A percentile compares a stretch with the other conserved stretches of the same genome.
Conservation (phyloP, 1,140 invertebrate genomes). For the Drosophila gunungcola region DNA sequence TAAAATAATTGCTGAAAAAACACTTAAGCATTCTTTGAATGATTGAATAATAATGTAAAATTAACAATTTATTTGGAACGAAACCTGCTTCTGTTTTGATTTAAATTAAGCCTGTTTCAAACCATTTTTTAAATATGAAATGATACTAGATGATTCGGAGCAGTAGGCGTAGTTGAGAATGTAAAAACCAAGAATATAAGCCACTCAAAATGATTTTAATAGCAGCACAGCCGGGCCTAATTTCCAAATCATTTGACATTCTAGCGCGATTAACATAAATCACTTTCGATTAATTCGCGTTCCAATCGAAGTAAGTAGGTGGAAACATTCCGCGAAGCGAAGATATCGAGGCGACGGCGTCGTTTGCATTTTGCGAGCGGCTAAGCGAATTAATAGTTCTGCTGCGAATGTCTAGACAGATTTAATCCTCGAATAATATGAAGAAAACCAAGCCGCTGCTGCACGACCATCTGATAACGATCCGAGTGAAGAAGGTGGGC, state of each 20-base stretch:
- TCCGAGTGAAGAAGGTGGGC: constrained; percentile 78
- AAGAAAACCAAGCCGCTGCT: constrained; percentile 76
- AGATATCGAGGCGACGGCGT: constrained; percentile 53
- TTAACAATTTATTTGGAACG: too few species aligned
- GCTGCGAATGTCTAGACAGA: constrained; percentile 33
- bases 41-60: neutral
- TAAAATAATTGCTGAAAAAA: too few species aligned
- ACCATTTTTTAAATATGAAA: too few species aligned
- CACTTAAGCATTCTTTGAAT: neutral
- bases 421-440: constrained; percentile 61
- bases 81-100: too few species aligned
- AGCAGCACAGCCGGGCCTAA: too few species aligned
- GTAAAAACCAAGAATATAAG: too few species aligned
- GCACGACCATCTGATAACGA: constrained; percentile 76
- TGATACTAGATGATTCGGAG: too few species aligned
- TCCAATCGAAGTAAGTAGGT: neutral
- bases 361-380: constrained; percentile 43
- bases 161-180: too few species aligned
- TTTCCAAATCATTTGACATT: too few species aligned
- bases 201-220: too few species aligned
- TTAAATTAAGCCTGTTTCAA: too few species aligned
- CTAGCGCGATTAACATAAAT: neutral
- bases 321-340: constrained; percentile 1
- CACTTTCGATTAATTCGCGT: constrained; percentile 4
- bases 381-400: constrained; percentile 28